Conservation (phyloP, 1,140 invertebrate species). For the Aphelenchoides fujianensis region DNA sequence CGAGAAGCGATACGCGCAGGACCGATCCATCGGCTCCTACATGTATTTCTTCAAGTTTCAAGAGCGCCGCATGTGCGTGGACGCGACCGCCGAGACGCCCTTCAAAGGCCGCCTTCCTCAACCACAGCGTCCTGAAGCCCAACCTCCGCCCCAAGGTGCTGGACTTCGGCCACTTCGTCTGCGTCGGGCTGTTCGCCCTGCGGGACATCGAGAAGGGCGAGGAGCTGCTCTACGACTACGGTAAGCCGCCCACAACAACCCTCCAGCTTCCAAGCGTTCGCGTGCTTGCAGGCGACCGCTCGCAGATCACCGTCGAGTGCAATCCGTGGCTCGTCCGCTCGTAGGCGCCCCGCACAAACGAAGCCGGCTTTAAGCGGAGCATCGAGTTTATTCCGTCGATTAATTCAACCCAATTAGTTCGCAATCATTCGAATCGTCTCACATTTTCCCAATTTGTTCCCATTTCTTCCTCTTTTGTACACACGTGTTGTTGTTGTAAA, state of each 20-base stretch:
- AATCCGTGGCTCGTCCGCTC: not conserved
- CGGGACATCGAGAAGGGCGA: slow-evolving; percentile 79
- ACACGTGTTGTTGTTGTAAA: too few relatives aligned
- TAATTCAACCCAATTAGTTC: too few relatives aligned
- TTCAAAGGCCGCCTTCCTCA: slow-evolving; percentile 86
- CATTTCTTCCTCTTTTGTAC: too few relatives aligned
- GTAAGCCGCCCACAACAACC: slow-evolving; percentile 60
- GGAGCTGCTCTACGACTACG: slow-evolving; percentile 94
- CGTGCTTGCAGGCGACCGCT: not conserved
- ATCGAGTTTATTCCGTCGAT: too few relatives aligned
- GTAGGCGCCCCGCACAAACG: too few relatives aligned
- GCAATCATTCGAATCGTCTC: too few relatives aligned
- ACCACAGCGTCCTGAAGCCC: slow-evolving; percentile 82
- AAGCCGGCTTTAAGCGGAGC: too few relatives aligned
- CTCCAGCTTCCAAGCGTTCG: not conserved
- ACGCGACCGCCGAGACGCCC: slow-evolving; percentile 86
- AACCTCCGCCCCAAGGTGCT: slow-evolving; percentile 84
- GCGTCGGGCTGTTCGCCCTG: slow-evolving; percentile 82
- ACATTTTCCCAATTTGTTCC: too few relatives aligned
- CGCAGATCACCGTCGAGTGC: not conserved
- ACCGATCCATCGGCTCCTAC: slow-evolving; percentile 87
- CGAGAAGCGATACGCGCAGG: slow-evolving; percentile 79
- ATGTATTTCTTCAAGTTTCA: slow-evolving; percentile 97
- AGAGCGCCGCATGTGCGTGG: slow-evolving; percentile 76
- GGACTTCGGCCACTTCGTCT: slow-evolving; percentile 68